These are phyloP conservation scores for Neomorphus geoffroyi DNA, from an alignment of 2,797 vertebrate genomes.

Conservation along the genomic window DNA sequence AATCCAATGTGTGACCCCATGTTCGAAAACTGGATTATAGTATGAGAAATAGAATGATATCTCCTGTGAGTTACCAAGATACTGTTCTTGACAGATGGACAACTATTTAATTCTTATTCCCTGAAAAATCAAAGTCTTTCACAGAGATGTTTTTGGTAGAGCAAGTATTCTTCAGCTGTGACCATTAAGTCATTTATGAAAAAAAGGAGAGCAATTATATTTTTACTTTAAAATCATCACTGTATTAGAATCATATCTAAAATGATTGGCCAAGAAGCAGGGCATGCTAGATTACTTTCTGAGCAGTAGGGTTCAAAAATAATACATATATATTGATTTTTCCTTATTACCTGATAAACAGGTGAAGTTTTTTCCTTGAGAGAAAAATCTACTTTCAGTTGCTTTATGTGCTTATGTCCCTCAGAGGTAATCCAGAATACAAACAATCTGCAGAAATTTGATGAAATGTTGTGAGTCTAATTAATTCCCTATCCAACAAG, in stretches of 20 bases:
- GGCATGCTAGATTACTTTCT: neutral
- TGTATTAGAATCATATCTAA: neutral
- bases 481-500: neutral
- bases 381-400: neutral
- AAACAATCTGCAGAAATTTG: neutral
- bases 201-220: neutral
- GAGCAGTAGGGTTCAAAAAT: neutral
- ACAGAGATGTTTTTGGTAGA: neutral
- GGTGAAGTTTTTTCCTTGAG: neutral
- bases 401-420: neutral
- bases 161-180: neutral
- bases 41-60: neutral
- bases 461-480: neutral
- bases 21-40: neutral
- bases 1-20: neutral
- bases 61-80: neutral
- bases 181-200: neutral
- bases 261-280: neutral
- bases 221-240: neutral
- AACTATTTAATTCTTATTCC: neutral
- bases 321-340: neutral
- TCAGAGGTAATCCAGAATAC: neutral
- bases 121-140: neutral
- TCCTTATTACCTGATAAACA: neutral
- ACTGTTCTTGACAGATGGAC: neutral